Base-by-base conservation (phyloP, 2,797 vertebrate genomes). In the Eulemur coronatus region DNA sequence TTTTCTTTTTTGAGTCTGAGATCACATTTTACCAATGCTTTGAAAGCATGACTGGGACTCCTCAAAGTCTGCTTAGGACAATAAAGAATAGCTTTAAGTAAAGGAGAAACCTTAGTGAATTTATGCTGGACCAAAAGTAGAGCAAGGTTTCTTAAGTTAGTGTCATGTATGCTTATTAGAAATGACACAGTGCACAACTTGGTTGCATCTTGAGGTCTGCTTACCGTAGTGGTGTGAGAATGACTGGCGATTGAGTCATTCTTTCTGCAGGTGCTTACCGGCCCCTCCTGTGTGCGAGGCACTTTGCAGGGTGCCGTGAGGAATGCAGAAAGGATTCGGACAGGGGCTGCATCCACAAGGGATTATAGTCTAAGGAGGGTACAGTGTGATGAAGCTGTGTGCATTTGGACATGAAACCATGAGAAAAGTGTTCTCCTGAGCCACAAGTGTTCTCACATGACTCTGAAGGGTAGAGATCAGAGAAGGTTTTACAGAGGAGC, bases 361-460 rank as follows among this genome's bases (percentile, higher is more conserved):
- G 35, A 28, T 70, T 22, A 9, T 1, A 75, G 12, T 50, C 69
- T 76, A 22, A 8, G 22, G 79, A 78, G 41, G 50, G 28, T 22
- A 22, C 28, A 43, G 38, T 57, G 5, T 5, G 33, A 22, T 13
- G 38, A 38, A 55, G 61, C 24, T 22, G 12, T 48, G 17, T 67
- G 33, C 28, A n/a, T 1, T 2, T 41, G 48, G 80, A 70, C 35
- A 30, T 70, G 11, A n/a, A 41, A 59, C 61, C 24, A 28, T 2
- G 28, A 59, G 33, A 26, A 59, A 48, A 18, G 17, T 50, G 4
- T 84, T 75, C 38, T 46, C 20, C 65, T 63, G 38, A 38, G 26
- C 41, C 0, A 2, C 0, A 0, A 2, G 59, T 30, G 55, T n/a
- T 65, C 33, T 65, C 33, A 0, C 7, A 4, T 20, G 38, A 35